Evolutionary conservation across 2,797 vertebrate species (phyloP).

Genomic region (Streptopelia turtur): DNA sequence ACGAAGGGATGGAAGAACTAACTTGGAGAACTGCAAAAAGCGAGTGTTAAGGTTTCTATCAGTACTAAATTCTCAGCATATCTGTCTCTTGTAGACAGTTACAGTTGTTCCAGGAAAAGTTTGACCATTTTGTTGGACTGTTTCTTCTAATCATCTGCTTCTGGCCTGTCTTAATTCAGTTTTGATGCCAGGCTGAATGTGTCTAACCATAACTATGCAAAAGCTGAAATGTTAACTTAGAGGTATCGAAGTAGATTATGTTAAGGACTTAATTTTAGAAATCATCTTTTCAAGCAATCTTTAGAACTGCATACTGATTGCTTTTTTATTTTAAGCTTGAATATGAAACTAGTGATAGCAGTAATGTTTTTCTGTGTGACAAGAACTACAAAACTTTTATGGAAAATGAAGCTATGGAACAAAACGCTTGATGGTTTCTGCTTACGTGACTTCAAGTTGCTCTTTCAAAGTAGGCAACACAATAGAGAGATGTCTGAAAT

Average conservation of each 20-base stretch:
- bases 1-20: neutral
- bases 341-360: slow-evolving; percentile 2
- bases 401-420: neutral
- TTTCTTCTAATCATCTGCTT: neutral
- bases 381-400: slow-evolving; percentile 8
- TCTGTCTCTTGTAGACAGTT: neutral
- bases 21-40: neutral
- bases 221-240: slow-evolving; percentile 34
- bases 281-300: slow-evolving; percentile 30
- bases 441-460: neutral
- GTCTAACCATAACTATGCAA: neutral
- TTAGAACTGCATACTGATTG: slow-evolving; percentile 46
- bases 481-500: neutral
- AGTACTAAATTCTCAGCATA: neutral
- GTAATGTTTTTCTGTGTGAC: slow-evolving; percentile 17
- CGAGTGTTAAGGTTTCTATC: neutral
- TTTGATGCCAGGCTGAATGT: neutral
- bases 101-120: neutral
- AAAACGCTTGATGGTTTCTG: slow-evolving; percentile 17
- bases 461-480: neutral
- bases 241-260: slow-evolving; percentile 31
- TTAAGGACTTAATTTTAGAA: slow-evolving; percentile 54
- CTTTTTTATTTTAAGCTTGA: slow-evolving; percentile 61
- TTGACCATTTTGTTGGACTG: neutral
- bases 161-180: slow-evolving; percentile 1